Base-by-base conservation (phyloP, 1,140 invertebrate genomes). In the Drosophila nigromelanica region DNA sequence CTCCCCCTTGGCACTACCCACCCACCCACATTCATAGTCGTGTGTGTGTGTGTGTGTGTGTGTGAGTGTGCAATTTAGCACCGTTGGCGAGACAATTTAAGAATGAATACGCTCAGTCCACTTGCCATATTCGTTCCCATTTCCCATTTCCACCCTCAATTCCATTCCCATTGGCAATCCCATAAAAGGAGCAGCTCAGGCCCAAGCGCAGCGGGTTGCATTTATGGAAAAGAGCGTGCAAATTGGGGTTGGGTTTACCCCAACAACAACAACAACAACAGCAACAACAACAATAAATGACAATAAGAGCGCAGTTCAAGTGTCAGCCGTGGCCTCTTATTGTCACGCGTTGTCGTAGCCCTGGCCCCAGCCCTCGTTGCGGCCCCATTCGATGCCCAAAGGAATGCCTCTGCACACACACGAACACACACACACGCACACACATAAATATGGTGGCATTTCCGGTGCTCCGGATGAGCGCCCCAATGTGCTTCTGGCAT, bases 261-360 rank as follows among this genome's bases (percentile, higher is more conserved):
- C 5, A 56, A 27, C 48, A 27, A 21, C 45, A 48, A 5, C 45
- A 27, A 27, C 45, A 48, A 30, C 24, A 48, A 2, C 21, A 45
- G 11, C 15, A 48, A 14, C 47, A 63, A 61, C 78, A 73, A 83
- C 83, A 89, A 82, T 87, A 87, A 89, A 89, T 87, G 82, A 82
- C 83, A 89, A 87, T 87, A 87, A 82, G 83, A 89, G 83, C 83
- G 76, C 82, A 87, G 82, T 87, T 89, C 82, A 87, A 87, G 82
- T 87, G 82, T 87, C 82, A 87, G 82, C 52, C 83, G 79, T 87
- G 83, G 82, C 82, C 82, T 87, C 83, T 89, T 86, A 87, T 86
- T 86, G 81, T 86, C 81, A 86, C 82, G 82, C 83, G 80, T 87
- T 76, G 76, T 86, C 78, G 67, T 81, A 33, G 43, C 58, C 73